Conservation (phyloP, 2,113 vertebrate genomes). For the Strigops habroptila region DNA sequence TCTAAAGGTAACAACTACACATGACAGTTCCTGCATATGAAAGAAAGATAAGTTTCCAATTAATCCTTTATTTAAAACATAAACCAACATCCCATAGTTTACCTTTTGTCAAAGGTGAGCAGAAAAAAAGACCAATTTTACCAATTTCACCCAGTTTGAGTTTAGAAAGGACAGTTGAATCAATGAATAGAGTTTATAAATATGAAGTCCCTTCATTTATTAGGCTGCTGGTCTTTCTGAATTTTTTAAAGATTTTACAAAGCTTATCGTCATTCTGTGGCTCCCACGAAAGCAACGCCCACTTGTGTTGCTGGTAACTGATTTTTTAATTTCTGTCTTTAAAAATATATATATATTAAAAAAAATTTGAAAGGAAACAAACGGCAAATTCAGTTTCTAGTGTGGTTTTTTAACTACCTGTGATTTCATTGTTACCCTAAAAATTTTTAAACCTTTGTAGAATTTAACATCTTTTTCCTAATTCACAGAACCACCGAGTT, state of each 20-base stretch:
- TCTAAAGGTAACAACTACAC: not conserved
- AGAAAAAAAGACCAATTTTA: not conserved
- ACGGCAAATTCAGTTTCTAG: not conserved
- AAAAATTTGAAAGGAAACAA: not conserved
- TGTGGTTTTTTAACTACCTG: not conserved
- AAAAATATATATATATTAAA: not conserved
- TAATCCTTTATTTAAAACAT: not conserved
- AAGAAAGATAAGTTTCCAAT: not conserved
- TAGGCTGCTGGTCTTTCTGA: conserved; percentile 11
- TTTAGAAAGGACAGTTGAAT: not conserved
- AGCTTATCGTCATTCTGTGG: not conserved
- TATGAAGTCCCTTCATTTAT: not conserved
- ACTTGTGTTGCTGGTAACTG: not conserved
- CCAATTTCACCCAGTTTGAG: not conserved
- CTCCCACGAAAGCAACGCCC: not conserved
- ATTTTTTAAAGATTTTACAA: not conserved
- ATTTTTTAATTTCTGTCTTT: not conserved
- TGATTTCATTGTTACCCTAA: not conserved
- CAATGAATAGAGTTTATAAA: not conserved
- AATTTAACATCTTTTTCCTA: not conserved
- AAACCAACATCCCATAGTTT: not conserved
- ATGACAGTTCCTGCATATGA: not conserved
- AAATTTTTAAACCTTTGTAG: not conserved
- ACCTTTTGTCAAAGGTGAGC: not conserved
- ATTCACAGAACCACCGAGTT: not conserved